Evolutionary conservation across 2,888 invertebrate genomes (phyloP).

Genomic region (Tridacna gigas): DNA sequence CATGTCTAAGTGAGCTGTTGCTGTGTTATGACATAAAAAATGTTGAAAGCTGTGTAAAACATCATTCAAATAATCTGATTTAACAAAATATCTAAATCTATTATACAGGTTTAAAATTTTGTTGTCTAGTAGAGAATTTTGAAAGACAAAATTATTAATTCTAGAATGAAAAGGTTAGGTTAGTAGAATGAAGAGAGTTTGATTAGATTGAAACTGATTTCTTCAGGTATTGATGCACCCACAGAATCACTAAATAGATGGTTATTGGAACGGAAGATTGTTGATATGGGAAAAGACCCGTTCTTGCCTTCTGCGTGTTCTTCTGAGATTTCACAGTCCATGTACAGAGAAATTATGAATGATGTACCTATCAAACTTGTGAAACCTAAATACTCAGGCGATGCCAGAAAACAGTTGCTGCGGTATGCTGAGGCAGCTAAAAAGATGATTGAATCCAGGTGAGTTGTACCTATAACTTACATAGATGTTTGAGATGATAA

Average conservation of each 20-base stretch:
- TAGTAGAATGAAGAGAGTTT: no score
- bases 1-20: no score
- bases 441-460: constrained; percentile 95
- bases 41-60: no score
- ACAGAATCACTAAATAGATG: constrained; percentile 97
- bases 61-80: no score
- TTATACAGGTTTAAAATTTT: no score
- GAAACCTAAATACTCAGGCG: constrained; percentile 97
- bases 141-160: no score
- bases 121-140: no score
- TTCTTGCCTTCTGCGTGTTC: constrained; percentile 95
- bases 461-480: no score
- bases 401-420: constrained; percentile 96
- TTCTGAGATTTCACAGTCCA: constrained; percentile 95
- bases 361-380: constrained; percentile 98
- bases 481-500: no score
- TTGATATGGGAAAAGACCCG: constrained; percentile 95
- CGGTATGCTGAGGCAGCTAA: constrained; percentile 98
- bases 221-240: constrained; percentile 93
- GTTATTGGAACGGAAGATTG: constrained; percentile 97
- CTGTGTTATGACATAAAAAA: no score
- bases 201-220: not conserved
- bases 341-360: constrained; percentile 99
- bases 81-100: no score
- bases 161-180: no score